Base-by-base conservation (phyloP, 2,113 vertebrate genomes). In the Thamnophis sirtalis region DNA sequence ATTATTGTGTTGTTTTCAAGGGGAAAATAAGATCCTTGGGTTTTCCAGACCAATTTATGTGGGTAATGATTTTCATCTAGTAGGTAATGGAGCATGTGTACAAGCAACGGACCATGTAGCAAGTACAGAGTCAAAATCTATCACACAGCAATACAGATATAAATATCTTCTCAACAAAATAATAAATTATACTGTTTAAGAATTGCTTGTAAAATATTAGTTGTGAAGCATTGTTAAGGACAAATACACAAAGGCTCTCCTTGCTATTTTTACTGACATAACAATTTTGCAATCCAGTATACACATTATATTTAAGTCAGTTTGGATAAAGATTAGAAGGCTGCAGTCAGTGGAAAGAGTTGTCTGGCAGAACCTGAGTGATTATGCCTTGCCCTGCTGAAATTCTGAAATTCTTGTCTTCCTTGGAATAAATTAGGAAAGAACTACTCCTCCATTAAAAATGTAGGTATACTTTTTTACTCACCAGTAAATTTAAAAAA, bases 61-160 rank as follows among this genome's bases (percentile, higher is more conserved):
- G 91, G 92, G 68, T 54, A 94, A 84, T n/a, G 92, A 88, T 85
- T 73, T 91, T 54, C 91, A 91, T 95, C 93, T 90, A 89, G 89
- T 11, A 95, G 84, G 8, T 87, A 93, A 89, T 60, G 92, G 84
- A 93, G 89, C 24, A 19, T 93, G 80, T 1, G 93, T 58, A 43
- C 55, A 84, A 96, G 88, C 84, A 93, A 92, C 89, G 93, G 85
- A 94, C 91, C 0, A 93, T 91, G 86, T 19, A 50, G 73, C 92
- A 87, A 88, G 93, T 92, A 56, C 84, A 93, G 38, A 90, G 92
- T 96, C 89, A 94, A 96, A 58, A 48, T 90, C 43, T 22, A 55
- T 93, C 92, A 92, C 91, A 92, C 21, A 92, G 86, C 55, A 60
- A 43, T 93, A 96, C 96, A 94, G 95, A 48, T 94, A 92, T 92